Base-by-base conservation (phyloP, 2,888 invertebrate species). In the Euplexia lucipara region DNA sequence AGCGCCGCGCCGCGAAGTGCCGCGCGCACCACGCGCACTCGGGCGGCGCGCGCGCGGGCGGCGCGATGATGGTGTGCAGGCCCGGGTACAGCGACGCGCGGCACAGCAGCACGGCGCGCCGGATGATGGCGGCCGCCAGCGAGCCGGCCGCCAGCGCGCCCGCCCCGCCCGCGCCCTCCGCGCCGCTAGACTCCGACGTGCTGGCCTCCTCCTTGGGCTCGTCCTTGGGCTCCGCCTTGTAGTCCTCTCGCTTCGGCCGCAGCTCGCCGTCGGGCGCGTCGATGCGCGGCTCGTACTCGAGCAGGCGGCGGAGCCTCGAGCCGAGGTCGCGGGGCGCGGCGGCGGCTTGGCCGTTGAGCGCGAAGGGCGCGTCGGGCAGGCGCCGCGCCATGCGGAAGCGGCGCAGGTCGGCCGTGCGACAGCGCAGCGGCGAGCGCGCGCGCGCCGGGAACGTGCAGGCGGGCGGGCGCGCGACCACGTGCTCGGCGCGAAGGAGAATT, bases 31-130 rank as follows among this genome's bases (percentile, higher is more conserved):
- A 91, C 61, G 86, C 86, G 89, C 92, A 92, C 77, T 86, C 88
- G 67, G 85, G 75, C 62, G 52, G 59, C 70, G 73, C 39, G 56
- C 20, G 54, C 53, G 47, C 39, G 51, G 35, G 83, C 78, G 88
- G 95, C 84, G 95, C 95, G 62, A 96, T 93, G 85, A 96, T 96
- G 75, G 96, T 96, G 90, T 96, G 96, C 86, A 96, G 90, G 37
- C 96, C 96, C 32, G 96, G 95, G 93, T 96, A 96, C 65, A 94
- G 92, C 84, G 89, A 88, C 42, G 89, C 92, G 87, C 94, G 93
- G 83, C 94, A 94, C 86, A 93, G 85, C 72, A 93, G 87, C 88
- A 94, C 89, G 70, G 94, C 95, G 86, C 94, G 95, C 81, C 92
- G 92, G 83, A 94, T 88, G 88, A 92, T 89, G 62, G 91, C 93